Evolutionary conservation across 2,113 vertebrate genomes (phyloP).

Genomic region (Pollachius pollachius): DNA sequence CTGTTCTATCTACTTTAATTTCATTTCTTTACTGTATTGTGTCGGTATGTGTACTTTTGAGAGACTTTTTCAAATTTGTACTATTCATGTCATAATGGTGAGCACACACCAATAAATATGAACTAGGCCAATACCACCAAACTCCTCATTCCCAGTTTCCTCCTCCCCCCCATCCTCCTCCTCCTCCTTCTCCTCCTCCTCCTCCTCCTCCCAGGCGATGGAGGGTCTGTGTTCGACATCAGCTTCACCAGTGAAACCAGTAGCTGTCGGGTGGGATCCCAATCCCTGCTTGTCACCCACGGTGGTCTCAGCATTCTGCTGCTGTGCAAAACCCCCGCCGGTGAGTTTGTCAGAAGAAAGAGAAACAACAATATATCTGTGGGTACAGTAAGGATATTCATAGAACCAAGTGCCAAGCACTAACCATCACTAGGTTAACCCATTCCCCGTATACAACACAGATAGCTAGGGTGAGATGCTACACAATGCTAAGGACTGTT

Average conservation of each 20-base stretch:
- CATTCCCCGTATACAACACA: too few relatives aligned
- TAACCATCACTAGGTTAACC: too few relatives aligned
- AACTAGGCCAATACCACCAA: too few relatives aligned
- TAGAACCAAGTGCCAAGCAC: too few relatives aligned
- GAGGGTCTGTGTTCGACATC: slow-evolving; percentile 70
- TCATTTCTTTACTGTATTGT: too few relatives aligned
- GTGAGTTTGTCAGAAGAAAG: slow-evolving; percentile 51
- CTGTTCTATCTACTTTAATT: too few relatives aligned
- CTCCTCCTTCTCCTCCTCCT: neutral
- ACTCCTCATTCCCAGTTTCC: neutral
- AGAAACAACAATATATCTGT: slow-evolving; percentile 59
- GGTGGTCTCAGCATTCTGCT: slow-evolving; percentile 70
- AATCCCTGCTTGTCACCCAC: slow-evolving; percentile 74
- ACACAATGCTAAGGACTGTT: too few relatives aligned
- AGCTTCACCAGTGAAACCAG: slow-evolving; percentile 70
- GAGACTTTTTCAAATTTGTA: too few relatives aligned
- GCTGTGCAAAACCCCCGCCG: slow-evolving; percentile 68
- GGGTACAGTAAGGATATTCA: neutral
- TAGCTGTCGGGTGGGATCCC: slow-evolving; percentile 72
- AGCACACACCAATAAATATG: too few relatives aligned
- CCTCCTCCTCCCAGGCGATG: slow-evolving; percentile 63
- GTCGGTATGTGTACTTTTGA: too few relatives aligned
- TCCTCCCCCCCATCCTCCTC: neutral
- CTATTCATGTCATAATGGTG: too few relatives aligned
- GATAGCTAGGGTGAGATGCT: too few relatives aligned